These are phyloP conservation scores for Potamarius usumacintae DNA, from an alignment of 2,113 vertebrate species.

Conservation along the genomic window DNA sequence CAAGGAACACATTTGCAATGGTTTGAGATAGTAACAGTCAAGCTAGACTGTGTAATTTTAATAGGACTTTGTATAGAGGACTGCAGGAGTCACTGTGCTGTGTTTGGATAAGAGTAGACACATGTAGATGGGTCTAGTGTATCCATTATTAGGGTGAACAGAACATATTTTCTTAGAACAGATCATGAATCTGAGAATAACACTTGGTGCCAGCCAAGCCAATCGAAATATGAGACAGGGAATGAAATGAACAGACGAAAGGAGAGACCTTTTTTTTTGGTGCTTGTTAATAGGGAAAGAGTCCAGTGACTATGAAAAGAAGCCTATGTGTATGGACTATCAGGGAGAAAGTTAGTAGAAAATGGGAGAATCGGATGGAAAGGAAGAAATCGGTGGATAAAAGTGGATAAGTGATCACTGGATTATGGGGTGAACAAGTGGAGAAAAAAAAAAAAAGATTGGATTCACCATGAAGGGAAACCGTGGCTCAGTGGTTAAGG, in stretches of 20 bases:
- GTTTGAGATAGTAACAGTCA: conserved; percentile 3
- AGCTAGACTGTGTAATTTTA: background rate
- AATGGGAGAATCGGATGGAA: background rate
- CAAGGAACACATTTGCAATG: conserved; percentile 33
- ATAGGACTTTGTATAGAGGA: background rate
- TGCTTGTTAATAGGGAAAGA: background rate
- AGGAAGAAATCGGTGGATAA: background rate
- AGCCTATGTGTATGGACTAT: background rate
- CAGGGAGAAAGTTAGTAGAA: background rate
- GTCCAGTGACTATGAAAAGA: background rate
- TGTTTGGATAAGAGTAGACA: background rate
- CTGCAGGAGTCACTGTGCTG: background rate
- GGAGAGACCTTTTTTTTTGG: background rate
- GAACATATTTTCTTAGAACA: background rate
- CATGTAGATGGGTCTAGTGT: background rate
- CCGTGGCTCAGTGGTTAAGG: background rate
- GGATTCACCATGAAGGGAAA: background rate
- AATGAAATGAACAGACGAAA: background rate
- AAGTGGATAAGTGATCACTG: background rate
- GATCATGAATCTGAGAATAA: background rate
- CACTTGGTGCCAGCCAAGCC: background rate
- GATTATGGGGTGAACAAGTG: background rate
- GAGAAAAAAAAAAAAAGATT: background rate
- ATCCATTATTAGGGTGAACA: background rate
- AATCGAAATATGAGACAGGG: background rate